Base-by-base conservation (phyloP, 2,797 vertebrate genomes). In the Coreius guichenoti region DNA sequence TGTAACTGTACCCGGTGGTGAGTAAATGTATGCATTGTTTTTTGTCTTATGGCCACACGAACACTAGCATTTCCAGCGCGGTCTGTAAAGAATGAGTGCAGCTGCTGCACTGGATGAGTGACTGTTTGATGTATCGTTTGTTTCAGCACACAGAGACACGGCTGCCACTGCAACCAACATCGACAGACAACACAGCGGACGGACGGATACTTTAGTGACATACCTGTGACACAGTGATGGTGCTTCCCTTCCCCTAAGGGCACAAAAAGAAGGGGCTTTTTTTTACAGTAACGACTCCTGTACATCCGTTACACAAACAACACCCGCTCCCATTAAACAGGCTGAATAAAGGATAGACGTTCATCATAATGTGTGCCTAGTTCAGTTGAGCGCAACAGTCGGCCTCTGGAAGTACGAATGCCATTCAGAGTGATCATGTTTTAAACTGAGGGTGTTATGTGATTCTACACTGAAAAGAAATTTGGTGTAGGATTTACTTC, bases 191-290 rank as follows among this genome's bases (percentile, higher is more conserved):
- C 63, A 89, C 72, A 54, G 33, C 68, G n/a, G 88, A 86, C 81
- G 85, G 73, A 82, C 78, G 69, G 86, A 81, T 85, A 81, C 86
- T 72, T 82, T 80, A 74, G 82, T 86, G 81, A 92, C 90, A 87
- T 92, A 91, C 90, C 90, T 92, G 91, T 88, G 92, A 91, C 86
- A 91, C 90, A 86, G 92, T 92, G 91, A 92, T 91, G 91, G 88
- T 89, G 89, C 75, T 88, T 88, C 90, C 90, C 88, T 86, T 88
- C 58, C 88, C 91, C 91, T 91, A 72, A 86, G 88, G 89, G 90
- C 87, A 90, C 86, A 90, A 91, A 90, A 88, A 84, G 89, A 91
- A 68, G 87, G 87, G 86, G 72, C 88, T 90, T 89, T 92, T 54
- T 65, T 88, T 85, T 85, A 88, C 84, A 83, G 70, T 67, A 58